phyloP scores from a whole-genome alignment of 2,888 invertebrate genomes.

The Agrochola lychnidis region DNA sequence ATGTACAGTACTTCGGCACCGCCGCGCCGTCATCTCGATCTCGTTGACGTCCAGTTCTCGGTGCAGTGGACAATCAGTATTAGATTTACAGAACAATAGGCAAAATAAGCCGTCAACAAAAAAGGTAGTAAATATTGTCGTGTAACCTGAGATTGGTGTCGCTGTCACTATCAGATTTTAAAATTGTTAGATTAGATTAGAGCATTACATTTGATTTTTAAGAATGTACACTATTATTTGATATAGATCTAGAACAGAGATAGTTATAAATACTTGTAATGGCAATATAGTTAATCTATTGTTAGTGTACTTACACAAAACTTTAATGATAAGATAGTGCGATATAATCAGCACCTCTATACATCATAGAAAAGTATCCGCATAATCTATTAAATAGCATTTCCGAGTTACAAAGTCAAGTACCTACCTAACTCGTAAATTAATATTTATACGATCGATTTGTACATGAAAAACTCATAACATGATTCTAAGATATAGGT shows the following conservation, averaged over 20 bases:
- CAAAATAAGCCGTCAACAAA: not conserved
- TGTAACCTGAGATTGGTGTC: not conserved
- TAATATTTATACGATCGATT: slow-evolving; percentile 11
- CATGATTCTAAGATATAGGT: slow-evolving; percentile 10
- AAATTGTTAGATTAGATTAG: slow-evolving; percentile 29
- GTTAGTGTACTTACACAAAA: slow-evolving; percentile 26
- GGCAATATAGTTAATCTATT: slow-evolving; percentile 50
- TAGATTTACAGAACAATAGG: not conserved
- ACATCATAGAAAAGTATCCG: slow-evolving; percentile 36
- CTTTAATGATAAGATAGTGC: slow-evolving; percentile 39
- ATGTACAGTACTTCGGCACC: too few relatives aligned
- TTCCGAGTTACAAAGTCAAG: slow-evolving; percentile 1
- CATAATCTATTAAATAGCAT: slow-evolving; percentile 8
- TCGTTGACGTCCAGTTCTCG: too few relatives aligned
- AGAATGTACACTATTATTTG: slow-evolving; percentile 31
- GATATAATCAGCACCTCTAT: slow-evolving; percentile 34
- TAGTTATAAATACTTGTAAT: slow-evolving; percentile 46
- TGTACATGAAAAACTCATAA: not conserved
- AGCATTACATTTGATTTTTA: slow-evolving; percentile 33
- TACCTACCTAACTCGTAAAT: not conserved
- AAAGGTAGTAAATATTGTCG: not conserved
- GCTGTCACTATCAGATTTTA: slow-evolving; percentile 21
- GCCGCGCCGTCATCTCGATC: too few relatives aligned
- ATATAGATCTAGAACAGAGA: slow-evolving; percentile 42
- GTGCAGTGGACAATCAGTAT: not conserved